Base-by-base conservation (phyloP, 2,113 vertebrate species). In the Cyphomyrus discorhynchus region DNA sequence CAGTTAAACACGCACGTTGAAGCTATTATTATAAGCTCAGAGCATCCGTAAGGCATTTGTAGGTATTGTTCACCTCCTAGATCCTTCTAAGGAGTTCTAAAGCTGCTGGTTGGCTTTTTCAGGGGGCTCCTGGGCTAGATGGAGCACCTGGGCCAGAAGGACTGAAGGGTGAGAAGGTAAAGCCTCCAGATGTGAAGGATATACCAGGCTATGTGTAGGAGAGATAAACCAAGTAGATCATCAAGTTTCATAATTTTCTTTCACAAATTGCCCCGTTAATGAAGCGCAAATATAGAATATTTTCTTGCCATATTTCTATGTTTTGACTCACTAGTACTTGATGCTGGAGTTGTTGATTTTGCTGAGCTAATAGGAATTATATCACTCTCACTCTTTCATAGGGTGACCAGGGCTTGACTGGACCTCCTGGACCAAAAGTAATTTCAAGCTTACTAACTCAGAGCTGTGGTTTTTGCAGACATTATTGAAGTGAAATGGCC, bases 351-450 rank as follows among this genome's bases (percentile, higher is more conserved):
- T 42, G 19, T 83, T 83, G 80, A 21, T 83, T 84, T 53, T 53
- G 85, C 85, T 39, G 8, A 53, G 50, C 17, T 27, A 52, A 39
- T 50, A 50, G 39, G 15, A 84, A 89, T 88, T 70, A 83, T 24
- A 56, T 89, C 15, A 74, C 46, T 92, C 5, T 84, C 7, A 86
- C 91, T 93, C 85, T 94, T 91, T 95, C 91, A 90, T 94, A 99
- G 98, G 98, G 98, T 90, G 96, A 97, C 74, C 91, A 91, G 90
- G 98, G 98, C 56, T 90, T 92, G 31, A 92, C 90, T 27, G 98
- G 98, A 53, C 90, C 92, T 24, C 74, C 90, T n/a, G 98, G 98
- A 93, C 92, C 93, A 90, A 98, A 98, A 98, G 98, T 99, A 96
- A 35, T 62, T 93, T 50, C 21, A 7, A 56, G n/a, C 7, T 84